Conservation (phyloP, 2,888 invertebrate genomes). For the Celastrina argiolus region DNA sequence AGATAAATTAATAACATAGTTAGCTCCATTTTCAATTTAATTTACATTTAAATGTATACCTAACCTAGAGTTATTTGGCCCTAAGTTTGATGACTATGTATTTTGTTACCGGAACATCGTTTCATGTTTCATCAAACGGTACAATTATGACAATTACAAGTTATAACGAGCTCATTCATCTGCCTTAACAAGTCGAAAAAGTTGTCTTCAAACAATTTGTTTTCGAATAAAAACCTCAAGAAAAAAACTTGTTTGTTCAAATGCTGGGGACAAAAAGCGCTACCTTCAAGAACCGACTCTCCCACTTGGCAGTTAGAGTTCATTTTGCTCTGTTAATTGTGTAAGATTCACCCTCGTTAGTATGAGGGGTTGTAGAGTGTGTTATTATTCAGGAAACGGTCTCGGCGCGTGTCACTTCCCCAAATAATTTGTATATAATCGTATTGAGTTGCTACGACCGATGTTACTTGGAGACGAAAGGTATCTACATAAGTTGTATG, state of each 20-base stretch:
- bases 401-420: constrained; percentile 3
- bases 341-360: background rate
- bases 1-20: too few relatives aligned
- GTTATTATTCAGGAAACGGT: constrained; percentile 3
- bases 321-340: background rate
- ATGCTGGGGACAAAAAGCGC: background rate
- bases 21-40: too few relatives aligned
- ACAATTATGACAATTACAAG: too few relatives aligned
- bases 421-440: background rate
- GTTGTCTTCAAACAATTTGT: background rate
- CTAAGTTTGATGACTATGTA: too few relatives aligned
- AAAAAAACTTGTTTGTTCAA: constrained; percentile 1
- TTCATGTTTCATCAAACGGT: too few relatives aligned
- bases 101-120: too few relatives aligned
- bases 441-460: background rate
- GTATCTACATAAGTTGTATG: too few relatives aligned
- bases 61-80: too few relatives aligned
- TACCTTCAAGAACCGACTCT: background rate
- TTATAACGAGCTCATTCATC: background rate
- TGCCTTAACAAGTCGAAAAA: background rate
- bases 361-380: background rate
- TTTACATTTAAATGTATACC: too few relatives aligned
- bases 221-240: background rate
- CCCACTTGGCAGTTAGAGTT: background rate
- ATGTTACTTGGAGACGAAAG: background rate